A percentile compares a stretch with the other conserved stretches of the same genome.
Evolutionary conservation across 2,113 vertebrate species (phyloP).

Genomic region (Tetrao urogallus): DNA sequence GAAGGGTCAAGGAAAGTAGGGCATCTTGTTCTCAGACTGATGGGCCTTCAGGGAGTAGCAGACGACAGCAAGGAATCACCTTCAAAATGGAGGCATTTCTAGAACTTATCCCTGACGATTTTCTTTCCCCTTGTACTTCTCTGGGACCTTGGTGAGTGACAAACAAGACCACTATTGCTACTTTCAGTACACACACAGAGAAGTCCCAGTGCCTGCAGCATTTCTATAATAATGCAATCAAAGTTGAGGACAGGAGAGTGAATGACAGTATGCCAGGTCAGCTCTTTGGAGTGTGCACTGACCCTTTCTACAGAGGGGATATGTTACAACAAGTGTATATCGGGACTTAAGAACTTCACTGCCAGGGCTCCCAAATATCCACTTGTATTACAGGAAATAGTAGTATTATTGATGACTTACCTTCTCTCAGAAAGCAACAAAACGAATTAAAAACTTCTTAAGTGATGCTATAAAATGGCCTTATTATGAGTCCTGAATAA

Average conservation of each 20-base stretch:
- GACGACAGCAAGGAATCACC: background rate
- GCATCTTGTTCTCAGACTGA: slow-evolving; percentile 15
- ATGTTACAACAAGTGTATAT: background rate
- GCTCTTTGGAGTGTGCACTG: background rate
- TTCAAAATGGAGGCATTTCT: slow-evolving; percentile 9
- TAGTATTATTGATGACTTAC: background rate
- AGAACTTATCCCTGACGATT: background rate
- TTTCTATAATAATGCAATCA: slow-evolving; percentile 7
- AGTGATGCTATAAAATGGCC: background rate
- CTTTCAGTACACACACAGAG: background rate
- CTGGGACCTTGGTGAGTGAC: background rate
- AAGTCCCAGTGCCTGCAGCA: background rate
- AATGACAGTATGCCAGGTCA: background rate
- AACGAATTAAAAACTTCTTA: background rate
- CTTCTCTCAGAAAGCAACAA: background rate
- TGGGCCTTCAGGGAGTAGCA: slow-evolving; percentile 31
- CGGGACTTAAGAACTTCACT: background rate
- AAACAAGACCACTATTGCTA: background rate
- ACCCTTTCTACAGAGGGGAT: background rate
- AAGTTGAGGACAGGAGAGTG: background rate
- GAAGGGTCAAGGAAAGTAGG: slow-evolving; percentile 44
- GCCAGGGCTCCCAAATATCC: background rate
- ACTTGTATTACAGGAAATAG: background rate
- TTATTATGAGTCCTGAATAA: slow-evolving; percentile 1
- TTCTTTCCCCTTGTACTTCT: background rate